Base-by-base conservation (phyloP, 2,888 invertebrate genomes). In the Drosophila paranaensis region DNA sequence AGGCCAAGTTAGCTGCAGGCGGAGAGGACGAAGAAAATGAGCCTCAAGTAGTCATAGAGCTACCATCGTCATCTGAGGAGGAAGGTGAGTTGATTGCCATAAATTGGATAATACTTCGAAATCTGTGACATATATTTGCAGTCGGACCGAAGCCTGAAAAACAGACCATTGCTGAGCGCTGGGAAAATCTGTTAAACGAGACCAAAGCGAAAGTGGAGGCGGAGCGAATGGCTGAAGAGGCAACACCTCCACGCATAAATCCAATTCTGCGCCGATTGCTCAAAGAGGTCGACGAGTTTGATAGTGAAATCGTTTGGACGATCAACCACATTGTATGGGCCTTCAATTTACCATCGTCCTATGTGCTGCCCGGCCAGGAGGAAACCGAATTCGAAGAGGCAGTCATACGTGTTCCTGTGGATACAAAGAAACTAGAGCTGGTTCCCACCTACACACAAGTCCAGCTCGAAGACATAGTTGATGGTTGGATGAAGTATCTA, bases 151-250 rank as follows among this genome's bases (percentile, higher is more conserved):
- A 91, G 57, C 77, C 80, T 4, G 90, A 79, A 35, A 94, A 71
- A 92, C 93, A 92, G 90, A 94, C 13, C 94, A 95, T 92, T 94
- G 94, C 83, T 92, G 95, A 66, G 92, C 94, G 89, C 92, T 95
- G 94, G 95, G 95, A 25, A 91, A 94, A 87, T 90, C 93, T 90
- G 92, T 93, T 72, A 84, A 93, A 85, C 91, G 93, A 82, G 92
- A 94, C 91, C 91, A 94, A 85, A 93, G 93, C 60, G 91, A 94
- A 91, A 90, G 92, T 92, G 89, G 94, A 94, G 92, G 88, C 79
- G 0, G 81, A 83, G 30, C 87, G 86, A 54, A 75, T 74, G 35
- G 82, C 90, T 48, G 87, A 88, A 61, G 90, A 91, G 71, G 83
- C 79, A 55, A 76, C 85, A 5, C 77, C 78, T 2, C 84, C 87